These are phyloP conservation scores for Urocolius indicus DNA, from an alignment of 2,113 vertebrate species.

Conservation along the genomic window DNA sequence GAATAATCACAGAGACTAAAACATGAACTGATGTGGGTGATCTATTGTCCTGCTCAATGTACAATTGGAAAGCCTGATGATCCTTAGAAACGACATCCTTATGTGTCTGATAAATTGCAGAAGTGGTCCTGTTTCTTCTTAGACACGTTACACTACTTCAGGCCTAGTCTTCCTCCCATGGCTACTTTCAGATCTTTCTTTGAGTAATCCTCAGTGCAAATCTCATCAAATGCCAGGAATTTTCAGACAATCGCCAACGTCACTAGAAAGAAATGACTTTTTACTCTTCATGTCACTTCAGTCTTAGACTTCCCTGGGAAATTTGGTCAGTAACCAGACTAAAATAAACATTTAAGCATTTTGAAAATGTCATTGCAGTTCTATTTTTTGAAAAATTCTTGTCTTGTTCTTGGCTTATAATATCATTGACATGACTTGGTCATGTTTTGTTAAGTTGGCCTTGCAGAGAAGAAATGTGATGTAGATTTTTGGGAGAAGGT, in stretches of 20 bases:
- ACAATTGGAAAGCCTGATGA: not conserved
- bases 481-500: not conserved
- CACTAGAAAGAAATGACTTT: not conserved
- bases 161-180: not conserved
- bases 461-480: not conserved
- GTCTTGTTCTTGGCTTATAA: not conserved
- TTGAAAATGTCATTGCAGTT: not conserved
- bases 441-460: constrained; percentile 25
- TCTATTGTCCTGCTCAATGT: not conserved
- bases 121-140: not conserved
- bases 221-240: not conserved
- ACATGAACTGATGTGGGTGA: not conserved
- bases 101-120: not conserved
- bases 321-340: not conserved
- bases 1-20: not conserved
- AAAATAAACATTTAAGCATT: constrained; percentile 31
- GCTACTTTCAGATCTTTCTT: not conserved
- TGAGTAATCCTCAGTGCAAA: not conserved
- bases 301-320: constrained; percentile 1
- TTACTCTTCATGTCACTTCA: not conserved
- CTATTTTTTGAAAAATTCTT: constrained; percentile 20
- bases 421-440: constrained; percentile 12
- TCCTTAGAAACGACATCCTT: not conserved
- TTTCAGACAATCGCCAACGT: not conserved
- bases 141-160: not conserved